A percentile compares a stretch with the other conserved stretches of the same genome.
Conservation (phyloP, 2,113 vertebrate species). For the Miniopterus natalensis region DNA sequence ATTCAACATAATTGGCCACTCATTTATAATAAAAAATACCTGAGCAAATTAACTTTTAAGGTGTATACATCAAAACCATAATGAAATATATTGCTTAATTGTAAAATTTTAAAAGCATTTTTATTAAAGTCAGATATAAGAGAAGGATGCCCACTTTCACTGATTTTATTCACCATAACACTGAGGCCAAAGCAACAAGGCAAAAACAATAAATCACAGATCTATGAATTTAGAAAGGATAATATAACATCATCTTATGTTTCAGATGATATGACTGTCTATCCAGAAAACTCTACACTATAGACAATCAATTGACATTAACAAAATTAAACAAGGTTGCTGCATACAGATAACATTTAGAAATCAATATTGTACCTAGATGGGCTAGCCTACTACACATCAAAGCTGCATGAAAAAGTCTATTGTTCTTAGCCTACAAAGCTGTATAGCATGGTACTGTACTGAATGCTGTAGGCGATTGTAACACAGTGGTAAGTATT, state of each 20-base stretch:
- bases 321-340: neutral
- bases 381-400: neutral
- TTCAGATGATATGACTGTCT: neutral
- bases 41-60: constrained; percentile 15
- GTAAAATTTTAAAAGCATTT: neutral
- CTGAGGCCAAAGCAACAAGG: neutral
- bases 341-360: neutral
- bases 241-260: neutral
- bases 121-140: neutral
- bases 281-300: neutral
- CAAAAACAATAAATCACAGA: neutral
- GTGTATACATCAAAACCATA: neutral
- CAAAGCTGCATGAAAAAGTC: neutral
- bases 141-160: neutral
- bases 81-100: neutral
- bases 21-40: neutral
- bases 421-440: neutral
- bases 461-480: neutral
- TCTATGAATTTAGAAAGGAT: neutral
- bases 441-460: neutral
- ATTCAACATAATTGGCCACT: constrained; percentile 21
- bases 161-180: neutral
- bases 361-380: neutral
- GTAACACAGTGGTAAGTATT: neutral
- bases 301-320: neutral